Evolutionary conservation across 2,797 vertebrate species (phyloP).

Genomic region (Onychomys torridus): DNA sequence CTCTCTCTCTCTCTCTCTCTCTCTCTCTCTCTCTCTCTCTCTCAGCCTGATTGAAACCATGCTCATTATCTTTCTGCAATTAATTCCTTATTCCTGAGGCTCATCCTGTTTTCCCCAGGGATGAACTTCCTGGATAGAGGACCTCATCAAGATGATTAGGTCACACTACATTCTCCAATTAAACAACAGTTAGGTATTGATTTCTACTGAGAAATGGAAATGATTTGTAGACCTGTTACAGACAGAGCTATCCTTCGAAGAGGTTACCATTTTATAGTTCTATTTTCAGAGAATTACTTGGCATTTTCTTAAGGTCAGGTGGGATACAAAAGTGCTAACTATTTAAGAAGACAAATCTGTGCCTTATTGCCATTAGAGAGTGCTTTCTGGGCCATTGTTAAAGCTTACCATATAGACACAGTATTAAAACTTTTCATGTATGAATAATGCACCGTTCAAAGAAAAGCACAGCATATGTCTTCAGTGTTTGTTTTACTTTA

Average conservation of each 20-base stretch:
- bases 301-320: slow-evolving; percentile 78
- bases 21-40: background rate
- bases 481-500: slow-evolving; percentile 32
- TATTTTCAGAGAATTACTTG: slow-evolving; percentile 73
- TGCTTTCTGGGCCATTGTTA: slow-evolving; percentile 33
- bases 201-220: slow-evolving; percentile 73
- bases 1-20: background rate
- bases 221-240: slow-evolving; percentile 55
- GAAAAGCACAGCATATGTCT: background rate
- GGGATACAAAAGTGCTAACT: slow-evolving; percentile 57
- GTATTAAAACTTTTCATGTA: slow-evolving; percentile 52
- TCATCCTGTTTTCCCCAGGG: slow-evolving; percentile 62
- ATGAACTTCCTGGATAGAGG: slow-evolving; percentile 55
- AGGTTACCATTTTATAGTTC: slow-evolving; percentile 59
- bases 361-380: slow-evolving; percentile 48
- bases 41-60: slow-evolving; percentile 60
- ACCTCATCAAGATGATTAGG: slow-evolving; percentile 73
- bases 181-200: slow-evolving; percentile 71
- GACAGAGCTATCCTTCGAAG: slow-evolving; percentile 50
- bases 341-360: slow-evolving; percentile 65
- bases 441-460: slow-evolving; percentile 43
- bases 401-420: slow-evolving; percentile 47
- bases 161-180: slow-evolving; percentile 71
- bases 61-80: slow-evolving; percentile 78
- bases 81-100: slow-evolving; percentile 76